Evolutionary conservation across 2,888 invertebrate species (phyloP).

Genomic region (Harpagoxenus sublaevis): DNA sequence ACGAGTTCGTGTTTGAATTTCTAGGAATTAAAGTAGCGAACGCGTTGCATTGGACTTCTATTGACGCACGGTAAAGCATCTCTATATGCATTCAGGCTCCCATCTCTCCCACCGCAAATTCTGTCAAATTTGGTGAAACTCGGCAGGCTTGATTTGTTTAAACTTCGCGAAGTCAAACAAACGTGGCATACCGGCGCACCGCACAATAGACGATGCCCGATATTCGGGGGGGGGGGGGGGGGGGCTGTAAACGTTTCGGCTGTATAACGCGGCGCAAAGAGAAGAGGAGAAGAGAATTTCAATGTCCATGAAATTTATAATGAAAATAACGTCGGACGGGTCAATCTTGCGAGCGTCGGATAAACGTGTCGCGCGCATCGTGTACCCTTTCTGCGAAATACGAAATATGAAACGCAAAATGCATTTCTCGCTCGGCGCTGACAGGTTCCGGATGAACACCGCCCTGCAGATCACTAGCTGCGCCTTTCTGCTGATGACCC

Average conservation of each 20-base stretch:
- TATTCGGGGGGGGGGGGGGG: constrained; percentile 31
- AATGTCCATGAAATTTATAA: constrained; percentile 1
- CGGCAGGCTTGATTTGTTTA: constrained; percentile 66
- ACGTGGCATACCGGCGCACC: constrained; percentile 33
- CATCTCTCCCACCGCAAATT: constrained; percentile 5
- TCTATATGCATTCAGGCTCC: not conserved
- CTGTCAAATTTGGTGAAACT: constrained; percentile 61
- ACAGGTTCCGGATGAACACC: constrained; percentile 77
- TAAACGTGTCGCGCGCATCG: not conserved
- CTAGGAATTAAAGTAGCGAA: not conserved
- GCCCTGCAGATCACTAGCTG: constrained; percentile 88
- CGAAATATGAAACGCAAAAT: not conserved
- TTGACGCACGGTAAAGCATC: not conserved
- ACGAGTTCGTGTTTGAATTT: not conserved
- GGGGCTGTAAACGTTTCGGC: constrained; percentile 18
- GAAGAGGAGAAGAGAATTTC: no score
- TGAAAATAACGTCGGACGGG: not conserved
- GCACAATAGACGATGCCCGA: constrained; percentile 56
- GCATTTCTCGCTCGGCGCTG: constrained; percentile 6
- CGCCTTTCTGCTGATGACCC: constrained; percentile 89
- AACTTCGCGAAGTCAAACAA: constrained; percentile 69
- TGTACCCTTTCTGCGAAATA: no score
- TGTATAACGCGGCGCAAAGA: constrained; percentile 3
- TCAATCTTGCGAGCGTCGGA: not conserved
- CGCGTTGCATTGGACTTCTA: not conserved